Percentiles rank a stretch among this genome's conserved stretches.
phyloP scores from a whole-genome alignment of 2,113 vertebrate genomes.

The Caranx melampygus region DNA sequence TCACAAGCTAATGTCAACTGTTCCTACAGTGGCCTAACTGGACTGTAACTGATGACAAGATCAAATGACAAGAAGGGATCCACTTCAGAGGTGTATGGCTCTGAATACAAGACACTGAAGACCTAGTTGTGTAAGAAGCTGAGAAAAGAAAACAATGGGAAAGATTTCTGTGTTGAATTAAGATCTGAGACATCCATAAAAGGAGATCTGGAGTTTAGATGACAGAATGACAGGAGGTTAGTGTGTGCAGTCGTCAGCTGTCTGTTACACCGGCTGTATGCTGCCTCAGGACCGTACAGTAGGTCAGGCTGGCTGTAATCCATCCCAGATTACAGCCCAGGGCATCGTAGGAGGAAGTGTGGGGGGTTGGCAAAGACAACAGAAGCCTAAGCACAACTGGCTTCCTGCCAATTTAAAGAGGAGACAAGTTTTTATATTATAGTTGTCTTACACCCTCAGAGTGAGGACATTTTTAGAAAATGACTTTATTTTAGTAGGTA shows the following conservation, averaged over 20 bases:
- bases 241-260: conserved; percentile 16
- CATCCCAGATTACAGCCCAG: conserved; percentile 41
- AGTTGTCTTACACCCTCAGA: neutral
- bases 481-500: neutral
- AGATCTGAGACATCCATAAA: too few relatives aligned
- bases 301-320: conserved; percentile 48
- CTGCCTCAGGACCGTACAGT: conserved; percentile 14
- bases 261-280: neutral
- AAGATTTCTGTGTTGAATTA: too few relatives aligned
- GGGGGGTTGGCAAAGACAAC: conserved; percentile 16
- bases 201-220: too few relatives aligned
- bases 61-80: too few relatives aligned
- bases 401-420: neutral
- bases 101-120: too few relatives aligned
- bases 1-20: too few relatives aligned
- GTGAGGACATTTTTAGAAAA: neutral
- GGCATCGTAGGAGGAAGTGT: conserved; percentile 27
- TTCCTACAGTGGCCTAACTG: too few relatives aligned
- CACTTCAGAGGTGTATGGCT: too few relatives aligned
- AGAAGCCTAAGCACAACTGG: neutral
- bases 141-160: too few relatives aligned
- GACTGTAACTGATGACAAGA: too few relatives aligned
- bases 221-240: conserved; percentile 10
- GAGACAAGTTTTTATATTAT: neutral
- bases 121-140: too few relatives aligned